Conservation (phyloP, 2,797 vertebrate genomes). For the Oreortyx pictus region DNA sequence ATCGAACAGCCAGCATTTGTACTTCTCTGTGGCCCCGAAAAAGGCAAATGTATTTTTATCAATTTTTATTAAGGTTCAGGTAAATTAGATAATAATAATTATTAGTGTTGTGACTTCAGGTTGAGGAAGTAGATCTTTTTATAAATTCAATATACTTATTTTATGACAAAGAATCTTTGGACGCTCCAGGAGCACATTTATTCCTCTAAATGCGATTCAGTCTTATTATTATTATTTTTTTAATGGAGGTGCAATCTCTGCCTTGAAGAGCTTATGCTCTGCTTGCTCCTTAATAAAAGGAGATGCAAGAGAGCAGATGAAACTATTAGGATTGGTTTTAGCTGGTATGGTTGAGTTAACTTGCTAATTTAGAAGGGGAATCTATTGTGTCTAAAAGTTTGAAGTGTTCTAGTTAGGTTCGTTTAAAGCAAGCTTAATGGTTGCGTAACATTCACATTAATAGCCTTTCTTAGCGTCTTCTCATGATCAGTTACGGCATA, state of each 20-base stretch:
- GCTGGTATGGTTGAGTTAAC: slow-evolving; percentile 8
- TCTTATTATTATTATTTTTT: background rate
- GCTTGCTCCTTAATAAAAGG: background rate
- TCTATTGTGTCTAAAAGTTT: background rate
- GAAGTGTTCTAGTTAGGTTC: background rate
- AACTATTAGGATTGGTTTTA: slow-evolving; percentile 11
- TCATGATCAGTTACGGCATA: background rate
- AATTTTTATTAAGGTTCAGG: background rate
- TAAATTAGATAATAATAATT: background rate
- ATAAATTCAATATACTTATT: background rate
- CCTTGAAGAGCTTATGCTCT: slow-evolving; percentile 1
- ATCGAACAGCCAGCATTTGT: background rate
- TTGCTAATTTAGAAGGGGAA: slow-evolving; percentile 14
- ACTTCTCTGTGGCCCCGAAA: background rate
- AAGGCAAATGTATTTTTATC: background rate
- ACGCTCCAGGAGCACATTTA: background rate
- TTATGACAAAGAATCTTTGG: background rate
- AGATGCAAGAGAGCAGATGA: background rate
- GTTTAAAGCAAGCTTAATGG: slow-evolving; percentile 37
- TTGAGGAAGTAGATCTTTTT: background rate
- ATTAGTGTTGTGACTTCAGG: background rate
- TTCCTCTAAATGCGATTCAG: background rate
- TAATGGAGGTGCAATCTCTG: background rate
- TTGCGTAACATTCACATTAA: slow-evolving; percentile 36
- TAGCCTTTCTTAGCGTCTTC: slow-evolving; percentile 16